phyloP scores from a whole-genome alignment of 2,888 invertebrate species.

The Hofmannophila pseudospretella region DNA sequence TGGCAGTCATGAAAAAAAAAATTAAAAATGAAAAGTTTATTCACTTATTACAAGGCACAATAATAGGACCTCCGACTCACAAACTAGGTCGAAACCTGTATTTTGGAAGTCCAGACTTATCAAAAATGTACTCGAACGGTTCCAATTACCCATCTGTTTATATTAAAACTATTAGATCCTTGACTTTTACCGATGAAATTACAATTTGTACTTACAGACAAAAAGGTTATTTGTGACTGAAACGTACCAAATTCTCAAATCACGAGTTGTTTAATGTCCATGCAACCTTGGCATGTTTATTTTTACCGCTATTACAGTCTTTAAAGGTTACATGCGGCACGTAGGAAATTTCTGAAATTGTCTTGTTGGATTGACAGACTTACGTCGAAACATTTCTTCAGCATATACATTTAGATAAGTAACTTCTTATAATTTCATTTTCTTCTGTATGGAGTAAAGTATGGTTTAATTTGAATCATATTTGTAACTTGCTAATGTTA shows the following conservation, averaged over 20 bases:
- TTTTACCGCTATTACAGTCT: constrained; percentile 2
- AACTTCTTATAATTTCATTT: not conserved
- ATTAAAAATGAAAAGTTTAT: no score
- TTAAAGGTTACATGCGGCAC: not conserved
- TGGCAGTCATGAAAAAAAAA: no score
- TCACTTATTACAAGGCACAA: no score
- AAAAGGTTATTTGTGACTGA: constrained; percentile 34
- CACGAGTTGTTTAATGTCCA: constrained; percentile 49
- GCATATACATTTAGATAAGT: no score
- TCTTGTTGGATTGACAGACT: not conserved
- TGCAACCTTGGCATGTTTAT: constrained; percentile 4
- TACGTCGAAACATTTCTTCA: no score
- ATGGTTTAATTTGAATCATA: no score
- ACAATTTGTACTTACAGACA: constrained; percentile 44
- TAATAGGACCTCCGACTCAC: no score
- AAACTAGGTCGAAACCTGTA: no score
- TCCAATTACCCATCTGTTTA: constrained; percentile 15
- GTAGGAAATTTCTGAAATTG: constrained; percentile 1
- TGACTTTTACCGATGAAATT: constrained; percentile 48
- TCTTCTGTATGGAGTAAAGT: no score
- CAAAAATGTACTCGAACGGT: constrained; percentile 15
- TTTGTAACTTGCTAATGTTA: no score
- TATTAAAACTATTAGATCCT: constrained; percentile 42
- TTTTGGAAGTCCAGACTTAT: no score
- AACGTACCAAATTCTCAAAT: constrained; percentile 45